Percentiles rank a stretch among this genome's conserved stretches.
These are phyloP conservation scores for Orthonyx spaldingii DNA, from an alignment of 2,113 vertebrate species.

Conservation along the genomic window DNA sequence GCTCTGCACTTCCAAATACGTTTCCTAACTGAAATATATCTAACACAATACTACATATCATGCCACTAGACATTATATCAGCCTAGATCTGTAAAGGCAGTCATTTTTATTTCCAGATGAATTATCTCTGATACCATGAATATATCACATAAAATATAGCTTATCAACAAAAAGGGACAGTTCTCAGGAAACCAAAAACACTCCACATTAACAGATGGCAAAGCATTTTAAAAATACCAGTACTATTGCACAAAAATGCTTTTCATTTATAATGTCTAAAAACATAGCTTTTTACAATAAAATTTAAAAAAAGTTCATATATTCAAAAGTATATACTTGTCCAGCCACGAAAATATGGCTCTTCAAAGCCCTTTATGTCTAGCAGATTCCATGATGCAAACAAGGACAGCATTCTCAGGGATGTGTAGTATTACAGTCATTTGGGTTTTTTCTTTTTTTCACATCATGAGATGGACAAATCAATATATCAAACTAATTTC, in stretches of 20 bases:
- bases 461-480: neutral
- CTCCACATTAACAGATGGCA: neutral
- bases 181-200: neutral
- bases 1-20: neutral
- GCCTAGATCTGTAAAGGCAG: neutral
- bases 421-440: neutral
- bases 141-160: neutral
- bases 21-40: neutral
- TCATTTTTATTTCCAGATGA: neutral
- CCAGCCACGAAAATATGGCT: neutral
- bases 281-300: neutral
- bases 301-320: neutral
- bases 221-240: neutral
- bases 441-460: neutral
- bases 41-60: accelerated
- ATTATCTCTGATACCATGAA: neutral
- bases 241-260: neutral
- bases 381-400: neutral
- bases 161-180: neutral
- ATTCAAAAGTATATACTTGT: neutral
- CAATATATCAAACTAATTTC: neutral
- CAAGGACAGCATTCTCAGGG: neutral
- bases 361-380: neutral
- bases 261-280: neutral
- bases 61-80: neutral